phyloP scores from a whole-genome alignment of 37 sponge, comb jelly and placozoan species.

The Diacarnus erythraeanus region DNA sequence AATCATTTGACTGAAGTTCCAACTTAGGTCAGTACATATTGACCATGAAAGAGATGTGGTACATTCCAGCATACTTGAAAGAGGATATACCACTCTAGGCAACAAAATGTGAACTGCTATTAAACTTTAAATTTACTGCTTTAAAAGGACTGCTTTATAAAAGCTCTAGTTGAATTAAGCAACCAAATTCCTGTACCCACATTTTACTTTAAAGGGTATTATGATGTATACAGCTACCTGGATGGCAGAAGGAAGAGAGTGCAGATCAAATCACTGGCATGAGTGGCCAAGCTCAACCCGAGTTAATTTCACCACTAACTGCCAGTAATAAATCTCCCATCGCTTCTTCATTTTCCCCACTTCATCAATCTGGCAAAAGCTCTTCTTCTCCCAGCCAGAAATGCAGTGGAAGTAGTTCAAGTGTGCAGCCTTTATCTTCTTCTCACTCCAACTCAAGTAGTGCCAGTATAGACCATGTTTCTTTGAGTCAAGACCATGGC shows the following conservation, averaged over 20 bases:
- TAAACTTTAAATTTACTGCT: no score
- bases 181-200: no score
- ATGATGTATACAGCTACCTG: neutral
- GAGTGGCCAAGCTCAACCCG: neutral
- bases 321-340: neutral
- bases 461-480: neutral
- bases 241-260: slow-evolving; percentile 3
- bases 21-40: no score
- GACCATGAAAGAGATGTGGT: no score
- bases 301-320: neutral
- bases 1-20: no score
- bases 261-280: neutral
- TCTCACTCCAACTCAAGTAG: neutral
- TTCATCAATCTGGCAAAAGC: neutral
- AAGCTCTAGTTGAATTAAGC: no score
- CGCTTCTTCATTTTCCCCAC: neutral
- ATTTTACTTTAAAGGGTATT: no score
- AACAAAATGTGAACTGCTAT: no score
- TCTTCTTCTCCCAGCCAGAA: neutral
- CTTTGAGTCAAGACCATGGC: neutral
- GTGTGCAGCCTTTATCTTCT: slow-evolving; percentile 1
- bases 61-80: no score
- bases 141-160: no score
- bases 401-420: neutral
- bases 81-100: no score